Conservation (phyloP, 2,888 invertebrate genomes). For the Agrotis ipsilon region DNA sequence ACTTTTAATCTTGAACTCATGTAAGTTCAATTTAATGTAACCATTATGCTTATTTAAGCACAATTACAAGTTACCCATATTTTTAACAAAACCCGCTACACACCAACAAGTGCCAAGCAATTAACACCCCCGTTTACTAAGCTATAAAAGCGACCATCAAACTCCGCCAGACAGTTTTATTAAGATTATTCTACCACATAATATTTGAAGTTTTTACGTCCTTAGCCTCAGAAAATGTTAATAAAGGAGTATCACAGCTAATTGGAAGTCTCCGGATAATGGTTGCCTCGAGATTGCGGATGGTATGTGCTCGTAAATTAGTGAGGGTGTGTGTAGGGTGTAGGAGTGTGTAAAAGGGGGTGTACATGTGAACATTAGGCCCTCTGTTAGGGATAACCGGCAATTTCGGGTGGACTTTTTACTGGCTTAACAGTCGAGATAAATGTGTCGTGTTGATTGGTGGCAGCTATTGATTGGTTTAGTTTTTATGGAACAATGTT, state of each 20-base stretch:
- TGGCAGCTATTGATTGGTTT: slow-evolving; percentile 33
- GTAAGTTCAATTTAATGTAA: background rate
- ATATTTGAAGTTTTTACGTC: slow-evolving; percentile 66
- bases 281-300: slow-evolving; percentile 66
- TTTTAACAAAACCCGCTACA: slow-evolving; percentile 11
- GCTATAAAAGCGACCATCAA: slow-evolving; percentile 57
- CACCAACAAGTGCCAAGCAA: slow-evolving; percentile 34
- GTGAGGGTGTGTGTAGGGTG: slow-evolving; percentile 31
- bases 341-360: slow-evolving; percentile 7
- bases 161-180: slow-evolving; percentile 51
- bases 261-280: slow-evolving; percentile 66
- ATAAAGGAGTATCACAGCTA: slow-evolving; percentile 66
- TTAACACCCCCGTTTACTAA: slow-evolving; percentile 40
- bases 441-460: slow-evolving; percentile 55
- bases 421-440: slow-evolving; percentile 42
- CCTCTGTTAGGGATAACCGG: slow-evolving; percentile 55
- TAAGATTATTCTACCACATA: slow-evolving; percentile 61
- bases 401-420: slow-evolving; percentile 60
- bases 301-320: slow-evolving; percentile 66
- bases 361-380: slow-evolving; percentile 54
- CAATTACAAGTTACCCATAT: background rate
- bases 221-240: slow-evolving; percentile 54
- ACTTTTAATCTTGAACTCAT: background rate
- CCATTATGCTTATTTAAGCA: no score
- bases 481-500: slow-evolving; percentile 41